Conservation (phyloP, 1,140 invertebrate species). For the Argopecten irradians region DNA sequence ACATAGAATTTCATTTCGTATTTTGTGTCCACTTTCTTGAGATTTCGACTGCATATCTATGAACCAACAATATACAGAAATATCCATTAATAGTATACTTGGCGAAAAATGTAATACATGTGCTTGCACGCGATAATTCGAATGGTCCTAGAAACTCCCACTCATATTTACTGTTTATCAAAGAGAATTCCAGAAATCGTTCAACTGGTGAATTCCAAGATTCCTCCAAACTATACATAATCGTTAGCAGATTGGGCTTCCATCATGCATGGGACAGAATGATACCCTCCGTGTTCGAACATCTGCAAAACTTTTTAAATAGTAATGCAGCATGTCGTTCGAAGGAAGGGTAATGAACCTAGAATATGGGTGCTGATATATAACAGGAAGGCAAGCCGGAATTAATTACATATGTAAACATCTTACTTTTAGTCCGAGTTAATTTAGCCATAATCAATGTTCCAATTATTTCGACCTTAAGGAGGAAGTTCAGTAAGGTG, state of each 20-base stretch:
- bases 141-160: neutral
- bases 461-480: constrained; percentile 3
- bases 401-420: too few species aligned
- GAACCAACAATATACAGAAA: too few species aligned
- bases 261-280: neutral
- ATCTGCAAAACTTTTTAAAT: neutral
- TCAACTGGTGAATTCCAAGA: neutral
- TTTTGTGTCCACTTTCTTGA: too few species aligned
- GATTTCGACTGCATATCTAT: too few species aligned
- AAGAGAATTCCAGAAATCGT: neutral
- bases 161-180: neutral
- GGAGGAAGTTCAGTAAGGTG: neutral
- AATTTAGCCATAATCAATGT: neutral
- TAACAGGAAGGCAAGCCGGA: neutral
- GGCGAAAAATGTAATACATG: neutral
- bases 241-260: neutral
- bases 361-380: neutral
- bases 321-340: neutral
- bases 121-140: neutral
- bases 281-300: neutral
- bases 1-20: too few species aligned
- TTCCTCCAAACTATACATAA: neutral
- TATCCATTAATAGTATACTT: too few species aligned
- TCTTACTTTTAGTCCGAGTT: neutral
- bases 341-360: neutral